A percentile compares a stretch with the other conserved stretches of the same genome.
These are phyloP conservation scores for Sebastes baramenuke DNA, from an alignment of 2,797 vertebrate genomes.

Conservation along the genomic window DNA sequence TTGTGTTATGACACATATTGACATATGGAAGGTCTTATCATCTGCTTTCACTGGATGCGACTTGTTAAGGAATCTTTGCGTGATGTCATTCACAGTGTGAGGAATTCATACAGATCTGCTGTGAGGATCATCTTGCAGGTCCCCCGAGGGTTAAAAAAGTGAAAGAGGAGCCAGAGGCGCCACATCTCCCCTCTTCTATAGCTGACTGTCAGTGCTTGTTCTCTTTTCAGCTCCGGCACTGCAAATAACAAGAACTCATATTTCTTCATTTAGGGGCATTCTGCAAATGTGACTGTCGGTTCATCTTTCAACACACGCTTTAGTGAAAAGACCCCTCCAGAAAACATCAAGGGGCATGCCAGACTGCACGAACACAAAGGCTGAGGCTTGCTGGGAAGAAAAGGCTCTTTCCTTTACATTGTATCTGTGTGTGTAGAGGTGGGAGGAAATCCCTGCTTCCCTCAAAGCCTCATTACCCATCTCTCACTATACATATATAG, in stretches of 20 bases:
- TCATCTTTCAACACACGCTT: slow-evolving; percentile 59
- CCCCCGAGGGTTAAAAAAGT: not conserved
- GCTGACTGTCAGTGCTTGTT: slow-evolving; percentile 33
- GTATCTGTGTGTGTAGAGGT: slow-evolving; percentile 22
- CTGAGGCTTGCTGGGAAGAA: slow-evolving; percentile 35
- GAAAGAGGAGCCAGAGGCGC: slow-evolving; percentile 23
- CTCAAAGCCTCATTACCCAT: slow-evolving; percentile 25
- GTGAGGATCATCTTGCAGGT: slow-evolving; percentile 55
- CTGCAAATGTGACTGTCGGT: slow-evolving; percentile 46
- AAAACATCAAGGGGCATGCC: slow-evolving; percentile 33
- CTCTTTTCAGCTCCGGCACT: slow-evolving; percentile 10
- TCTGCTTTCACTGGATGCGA: slow-evolving; percentile 67
- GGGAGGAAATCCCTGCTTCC: slow-evolving; percentile 38
- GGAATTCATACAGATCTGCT: slow-evolving; percentile 70
- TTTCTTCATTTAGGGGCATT: slow-evolving; percentile 45
- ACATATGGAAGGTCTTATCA: slow-evolving; percentile 47
- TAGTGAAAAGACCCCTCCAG: slow-evolving; percentile 27
- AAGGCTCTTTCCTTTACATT: slow-evolving; percentile 44
- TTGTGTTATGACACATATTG: slow-evolving; percentile 45
- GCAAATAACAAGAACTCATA: slow-evolving; percentile 39
- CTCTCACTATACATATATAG: slow-evolving; percentile 20
- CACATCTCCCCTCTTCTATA: not conserved
- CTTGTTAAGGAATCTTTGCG: slow-evolving; percentile 80
- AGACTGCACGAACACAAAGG: slow-evolving; percentile 58
- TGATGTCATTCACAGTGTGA: slow-evolving; percentile 75